Evolutionary conservation across 2,888 invertebrate genomes (phyloP).

Genomic region (Villa cingulata): DNA sequence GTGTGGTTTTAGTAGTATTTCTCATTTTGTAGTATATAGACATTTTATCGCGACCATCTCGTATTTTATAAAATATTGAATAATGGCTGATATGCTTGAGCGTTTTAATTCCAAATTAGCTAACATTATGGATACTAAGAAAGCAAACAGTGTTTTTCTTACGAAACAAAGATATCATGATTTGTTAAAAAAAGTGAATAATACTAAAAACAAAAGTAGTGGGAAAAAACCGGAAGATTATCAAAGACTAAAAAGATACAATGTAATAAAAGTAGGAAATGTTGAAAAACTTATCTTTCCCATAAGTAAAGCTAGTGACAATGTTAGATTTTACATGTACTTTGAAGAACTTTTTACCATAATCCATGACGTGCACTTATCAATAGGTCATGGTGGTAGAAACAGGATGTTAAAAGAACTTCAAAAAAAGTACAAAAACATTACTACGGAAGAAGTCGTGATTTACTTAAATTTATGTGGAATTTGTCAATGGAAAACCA

Average conservation of each 20-base stretch:
- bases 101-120: too few species aligned
- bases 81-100: too few species aligned
- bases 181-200: too few species aligned
- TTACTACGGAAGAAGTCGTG: not conserved
- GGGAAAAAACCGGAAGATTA: too few species aligned
- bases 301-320: not conserved
- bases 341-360: conserved; percentile 11
- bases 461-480: not conserved
- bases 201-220: too few species aligned
- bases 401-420: conserved; percentile 11
- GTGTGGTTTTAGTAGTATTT: too few species aligned
- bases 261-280: conserved; percentile 5
- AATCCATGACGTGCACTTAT: conserved; percentile 8
- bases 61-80: too few species aligned
- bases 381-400: conserved; percentile 11
- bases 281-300: conserved; percentile 4
- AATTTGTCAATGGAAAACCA: not conserved
- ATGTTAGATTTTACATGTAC: not conserved
- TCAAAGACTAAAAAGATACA: conserved; percentile 9
- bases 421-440: conserved; percentile 7
- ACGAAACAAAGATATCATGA: too few species aligned
- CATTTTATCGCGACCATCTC: too few species aligned
- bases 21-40: too few species aligned
- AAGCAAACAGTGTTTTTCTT: too few species aligned
- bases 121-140: too few species aligned